Base-by-base conservation (phyloP, 2,888 invertebrate species). In the Smittia aterrima region DNA sequence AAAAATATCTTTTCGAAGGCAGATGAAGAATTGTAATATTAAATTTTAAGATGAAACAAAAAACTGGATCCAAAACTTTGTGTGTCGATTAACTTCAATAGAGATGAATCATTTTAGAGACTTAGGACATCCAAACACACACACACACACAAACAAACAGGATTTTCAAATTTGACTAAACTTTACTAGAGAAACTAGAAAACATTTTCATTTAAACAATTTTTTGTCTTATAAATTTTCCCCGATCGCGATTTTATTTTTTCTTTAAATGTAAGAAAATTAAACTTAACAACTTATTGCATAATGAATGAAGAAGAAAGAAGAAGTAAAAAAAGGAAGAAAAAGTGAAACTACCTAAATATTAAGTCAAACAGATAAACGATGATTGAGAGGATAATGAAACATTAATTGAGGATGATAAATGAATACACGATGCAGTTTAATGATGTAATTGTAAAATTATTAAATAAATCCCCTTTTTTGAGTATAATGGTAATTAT, bases 401-500 rank as follows among this genome's bases (percentile, higher is more conserved):
- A 58, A 58, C 53, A 20, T 18, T 58, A 58, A 20, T 58, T 18
- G 20, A 47, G n/a, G 13, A 58, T 20, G 27, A 64, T 27, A 64
- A 25, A 58, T 20, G 20, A 64, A 64, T 64, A 64, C 58, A 58
- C 13, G 58, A 58, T 64, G 64, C 64, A 64, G 64, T 64, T 64
- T 64, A 64, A 64, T 64, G 64, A 64, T 64, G 16, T 64, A 27
- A 58, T 58, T 64, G 27, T 64, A 27, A 13, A 64, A 64, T 27
- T 27, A 24, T 64, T 64, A 22, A 58, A 22, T 13, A 7, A 58
- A 58, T 3, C 4, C n/a, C 27, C 27, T 64, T 64, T 64, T 64
- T 64, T 64, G 64, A 64, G 64, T 64, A 64, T 64, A 27, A 64
- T 58, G 58, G 22, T 58, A 58, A 58, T 47, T 13, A 58, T 58